These are phyloP conservation scores for Cenopis cana DNA, from an alignment of 2,888 invertebrate genomes.

Conservation along the genomic window DNA sequence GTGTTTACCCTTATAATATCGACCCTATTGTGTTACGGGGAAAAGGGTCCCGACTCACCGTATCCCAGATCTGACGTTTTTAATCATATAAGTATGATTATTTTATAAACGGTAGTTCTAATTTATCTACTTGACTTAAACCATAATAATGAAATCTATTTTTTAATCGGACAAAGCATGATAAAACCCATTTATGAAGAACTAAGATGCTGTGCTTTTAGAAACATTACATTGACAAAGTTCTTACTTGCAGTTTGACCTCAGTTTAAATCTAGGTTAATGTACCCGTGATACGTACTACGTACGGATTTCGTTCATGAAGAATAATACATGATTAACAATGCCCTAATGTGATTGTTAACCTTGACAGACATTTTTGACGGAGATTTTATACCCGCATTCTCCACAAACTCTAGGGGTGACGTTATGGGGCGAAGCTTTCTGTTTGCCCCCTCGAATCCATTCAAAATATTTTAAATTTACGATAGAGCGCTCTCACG, in stretches of 20 bases:
- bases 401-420: conserved; percentile 39
- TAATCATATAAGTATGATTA: conserved; percentile 13
- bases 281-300: conserved; percentile 71
- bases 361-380: conserved; percentile 69
- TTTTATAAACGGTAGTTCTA: conserved; percentile 11
- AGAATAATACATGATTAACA: conserved; percentile 58
- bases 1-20: conserved; percentile 42
- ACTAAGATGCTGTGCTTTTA: conserved; percentile 42
- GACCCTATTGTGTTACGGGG: conserved; percentile 36
- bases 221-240: conserved; percentile 61
- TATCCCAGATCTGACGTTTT: conserved; percentile 29
- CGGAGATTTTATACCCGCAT: conserved; percentile 56
- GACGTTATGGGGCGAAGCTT: conserved; percentile 28
- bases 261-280: conserved; percentile 77
- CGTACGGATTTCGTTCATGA: conserved; percentile 64
- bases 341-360: conserved; percentile 55
- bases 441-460: conserved; percentile 15
- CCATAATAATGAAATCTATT: not conserved
- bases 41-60: conserved; percentile 34
- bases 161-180: not conserved
- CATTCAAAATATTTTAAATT: conserved; percentile 3
- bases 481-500: conserved; percentile 3
- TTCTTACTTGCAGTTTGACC: conserved; percentile 65
- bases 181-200: not conserved
- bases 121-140: not conserved